Evolutionary conservation across 1,140 invertebrate genomes (phyloP).

Genomic region (Sycobia sp.): DNA sequence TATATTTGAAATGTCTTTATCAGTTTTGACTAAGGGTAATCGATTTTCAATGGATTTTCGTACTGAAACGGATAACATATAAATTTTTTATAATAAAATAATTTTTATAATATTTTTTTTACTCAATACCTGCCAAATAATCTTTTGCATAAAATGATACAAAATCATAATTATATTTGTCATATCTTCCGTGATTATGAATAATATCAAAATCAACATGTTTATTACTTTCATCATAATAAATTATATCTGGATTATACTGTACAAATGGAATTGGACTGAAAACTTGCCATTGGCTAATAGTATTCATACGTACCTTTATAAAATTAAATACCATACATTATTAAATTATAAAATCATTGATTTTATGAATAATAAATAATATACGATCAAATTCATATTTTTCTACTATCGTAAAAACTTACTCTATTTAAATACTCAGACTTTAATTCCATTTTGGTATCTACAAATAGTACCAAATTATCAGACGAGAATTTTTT

Average conservation of each 20-base stretch:
- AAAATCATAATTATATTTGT: constrained; percentile 72
- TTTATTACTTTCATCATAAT: constrained; percentile 61
- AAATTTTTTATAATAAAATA: constrained; percentile 34
- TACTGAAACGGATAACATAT: constrained; percentile 57
- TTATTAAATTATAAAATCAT: constrained; percentile 26
- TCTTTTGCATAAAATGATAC: constrained; percentile 83
- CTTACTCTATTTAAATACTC: constrained; percentile 85
- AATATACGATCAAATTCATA: constrained; percentile 7
- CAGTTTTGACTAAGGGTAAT: constrained; percentile 68
- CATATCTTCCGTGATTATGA: constrained; percentile 82
- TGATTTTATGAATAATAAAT: constrained; percentile 19
- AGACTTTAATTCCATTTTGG: constrained; percentile 70
- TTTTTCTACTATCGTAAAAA: constrained; percentile 30
- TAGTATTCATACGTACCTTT: constrained; percentile 85
- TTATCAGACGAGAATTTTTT: constrained; percentile 74
- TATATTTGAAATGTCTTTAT: constrained; percentile 67
- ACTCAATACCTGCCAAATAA: constrained; percentile 70
- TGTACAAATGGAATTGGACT: constrained; percentile 81
- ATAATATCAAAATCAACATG: constrained; percentile 72
- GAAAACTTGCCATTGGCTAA: constrained; percentile 79
- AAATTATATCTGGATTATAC: constrained; percentile 71
- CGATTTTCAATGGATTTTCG: constrained; percentile 66
- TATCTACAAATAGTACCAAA: constrained; percentile 70
- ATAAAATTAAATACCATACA: constrained; percentile 28
- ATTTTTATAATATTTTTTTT: constrained; percentile 33